Conservation (phyloP, 1,140 invertebrate species). For the Drosophila bocqueti region DNA sequence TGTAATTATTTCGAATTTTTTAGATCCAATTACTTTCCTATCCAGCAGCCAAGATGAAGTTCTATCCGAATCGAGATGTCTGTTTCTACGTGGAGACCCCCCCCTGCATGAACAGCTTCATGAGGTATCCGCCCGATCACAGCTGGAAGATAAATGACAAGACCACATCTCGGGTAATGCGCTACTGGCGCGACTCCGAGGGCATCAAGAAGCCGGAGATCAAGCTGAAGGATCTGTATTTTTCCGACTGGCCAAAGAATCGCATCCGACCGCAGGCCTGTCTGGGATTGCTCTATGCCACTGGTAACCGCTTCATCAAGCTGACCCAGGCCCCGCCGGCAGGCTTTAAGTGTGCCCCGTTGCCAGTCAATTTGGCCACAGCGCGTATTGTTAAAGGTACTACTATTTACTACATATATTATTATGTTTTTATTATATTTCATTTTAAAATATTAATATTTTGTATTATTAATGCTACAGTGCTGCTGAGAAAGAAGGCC, state of each 20-base stretch:
- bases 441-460: neutral
- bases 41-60: conserved; percentile 38
- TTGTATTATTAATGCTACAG: neutral
- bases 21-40: neutral
- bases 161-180: conserved; percentile 39
- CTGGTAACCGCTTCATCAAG: conserved; percentile 58
- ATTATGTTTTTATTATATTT: neutral
- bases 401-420: neutral
- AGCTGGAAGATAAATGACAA: conserved; percentile 55
- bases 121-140: conserved; percentile 41
- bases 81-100: conserved; percentile 61
- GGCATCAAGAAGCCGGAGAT: conserved; percentile 51
- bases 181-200: conserved; percentile 63
- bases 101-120: conserved; percentile 46
- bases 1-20: neutral
- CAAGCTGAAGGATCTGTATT: conserved; percentile 56
- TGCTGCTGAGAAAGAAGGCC: conserved; percentile 10
- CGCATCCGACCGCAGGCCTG: conserved; percentile 68
- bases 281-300: conserved; percentile 69
- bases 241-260: conserved; percentile 42
- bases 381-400: conserved; percentile 39
- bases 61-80: conserved; percentile 52
- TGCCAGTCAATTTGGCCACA: conserved; percentile 62
- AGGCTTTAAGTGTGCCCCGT: conserved; percentile 66
- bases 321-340: conserved; percentile 49